These are phyloP conservation scores for Polypedilum vanderplanki DNA, from an alignment of 1,140 invertebrate species.

Conservation along the genomic window DNA sequence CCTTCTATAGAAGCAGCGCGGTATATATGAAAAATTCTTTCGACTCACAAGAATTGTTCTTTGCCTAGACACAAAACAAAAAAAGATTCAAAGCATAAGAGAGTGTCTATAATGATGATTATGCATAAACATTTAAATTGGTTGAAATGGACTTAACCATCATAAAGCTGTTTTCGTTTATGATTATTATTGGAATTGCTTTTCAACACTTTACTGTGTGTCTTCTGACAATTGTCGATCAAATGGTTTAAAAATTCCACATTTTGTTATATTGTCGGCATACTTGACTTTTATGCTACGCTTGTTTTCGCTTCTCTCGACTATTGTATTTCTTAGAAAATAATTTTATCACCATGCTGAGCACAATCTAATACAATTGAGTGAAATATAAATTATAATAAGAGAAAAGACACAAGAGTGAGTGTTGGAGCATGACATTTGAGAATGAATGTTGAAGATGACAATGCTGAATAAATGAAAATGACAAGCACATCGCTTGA, in stretches of 20 bases:
- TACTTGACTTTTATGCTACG: slow-evolving; percentile 2
- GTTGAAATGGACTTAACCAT: slow-evolving; percentile 12
- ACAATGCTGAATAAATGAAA: slow-evolving; percentile 14
- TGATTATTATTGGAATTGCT: slow-evolving; percentile 6
- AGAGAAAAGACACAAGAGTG: neutral
- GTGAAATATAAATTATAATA: too few relatives aligned
- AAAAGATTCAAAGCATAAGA: neutral
- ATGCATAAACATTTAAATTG: slow-evolving; percentile 19
- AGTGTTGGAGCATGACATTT: slow-evolving; percentile 1
- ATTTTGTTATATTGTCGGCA: neutral
- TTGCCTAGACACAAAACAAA: too few relatives aligned
- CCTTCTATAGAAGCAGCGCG: neutral
- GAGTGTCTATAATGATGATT: slow-evolving; percentile 13
- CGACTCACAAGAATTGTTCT: too few relatives aligned
- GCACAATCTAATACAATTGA: neutral
- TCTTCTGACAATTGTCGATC: slow-evolving; percentile 17
- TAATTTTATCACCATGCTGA: neutral
- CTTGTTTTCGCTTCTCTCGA: neutral
- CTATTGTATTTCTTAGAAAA: neutral
- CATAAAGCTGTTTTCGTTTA: slow-evolving; percentile 18
- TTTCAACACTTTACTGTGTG: neutral
- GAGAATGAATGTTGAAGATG: neutral
- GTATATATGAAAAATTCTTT: too few relatives aligned
- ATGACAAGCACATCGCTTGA: neutral
- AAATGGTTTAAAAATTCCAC: neutral